Conservation (phyloP, 2,797 vertebrate genomes). For the Danio choprae region DNA sequence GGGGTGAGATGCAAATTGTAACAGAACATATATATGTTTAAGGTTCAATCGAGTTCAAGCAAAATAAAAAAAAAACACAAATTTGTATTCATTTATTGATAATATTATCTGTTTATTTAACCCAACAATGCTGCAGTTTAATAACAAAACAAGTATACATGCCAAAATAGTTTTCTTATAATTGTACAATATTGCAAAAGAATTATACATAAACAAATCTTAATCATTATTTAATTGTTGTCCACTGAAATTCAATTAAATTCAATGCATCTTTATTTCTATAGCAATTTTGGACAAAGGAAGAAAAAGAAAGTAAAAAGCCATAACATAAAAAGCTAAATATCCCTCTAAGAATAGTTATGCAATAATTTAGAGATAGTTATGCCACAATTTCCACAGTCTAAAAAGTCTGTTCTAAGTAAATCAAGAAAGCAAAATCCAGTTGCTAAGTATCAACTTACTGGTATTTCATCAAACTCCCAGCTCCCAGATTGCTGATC, state of each 20-base stretch:
- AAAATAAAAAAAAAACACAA: neutral
- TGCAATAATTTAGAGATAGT: neutral
- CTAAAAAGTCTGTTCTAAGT: constrained; percentile 3
- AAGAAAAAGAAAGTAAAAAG: no score
- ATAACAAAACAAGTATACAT: neutral
- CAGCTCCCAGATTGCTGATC: constrained; percentile 32
- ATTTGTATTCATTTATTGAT: neutral
- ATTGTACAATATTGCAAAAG: no score
- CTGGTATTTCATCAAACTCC: constrained; percentile 48
- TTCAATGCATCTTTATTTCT: neutral
- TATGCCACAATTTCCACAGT: neutral
- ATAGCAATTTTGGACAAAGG: no score
- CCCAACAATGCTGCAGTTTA: neutral
- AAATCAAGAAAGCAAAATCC: constrained; percentile 31
- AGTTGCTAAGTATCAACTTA: constrained; percentile 64
- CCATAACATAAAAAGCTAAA: no score
- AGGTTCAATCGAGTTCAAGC: constrained; percentile 17
- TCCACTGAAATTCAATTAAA: no score
- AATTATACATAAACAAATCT: no score
- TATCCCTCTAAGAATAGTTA: no score
- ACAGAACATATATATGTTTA: constrained; percentile 7
- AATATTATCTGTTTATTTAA: neutral
- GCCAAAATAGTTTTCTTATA: neutral
- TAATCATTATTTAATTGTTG: neutral
- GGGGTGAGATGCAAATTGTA: neutral